These are phyloP conservation scores for Carapus acus DNA, from an alignment of 2,797 vertebrate genomes.

Conservation along the genomic window DNA sequence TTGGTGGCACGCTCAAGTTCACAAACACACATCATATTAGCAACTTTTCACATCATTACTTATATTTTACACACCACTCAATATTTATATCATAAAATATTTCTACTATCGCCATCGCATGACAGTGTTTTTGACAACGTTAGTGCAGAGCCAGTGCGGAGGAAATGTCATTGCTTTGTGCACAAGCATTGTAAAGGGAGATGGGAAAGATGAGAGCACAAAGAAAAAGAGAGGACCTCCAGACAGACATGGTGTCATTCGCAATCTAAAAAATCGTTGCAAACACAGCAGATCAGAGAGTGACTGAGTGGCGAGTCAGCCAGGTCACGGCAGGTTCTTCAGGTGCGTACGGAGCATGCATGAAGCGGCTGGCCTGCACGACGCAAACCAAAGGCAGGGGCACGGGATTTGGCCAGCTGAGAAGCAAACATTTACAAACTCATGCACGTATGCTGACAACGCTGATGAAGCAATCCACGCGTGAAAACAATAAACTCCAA, in stretches of 20 bases:
- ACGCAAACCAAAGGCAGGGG: too few relatives aligned
- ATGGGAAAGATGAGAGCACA: not conserved
- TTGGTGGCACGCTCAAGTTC: constrained; percentile 12
- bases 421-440: too few relatives aligned
- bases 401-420: too few relatives aligned
- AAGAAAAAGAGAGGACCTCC: constrained; percentile 42
- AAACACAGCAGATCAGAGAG: too few relatives aligned
- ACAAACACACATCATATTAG: constrained; percentile 16
- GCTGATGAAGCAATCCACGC: constrained; percentile 73
- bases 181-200: constrained; percentile 23
- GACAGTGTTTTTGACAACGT: too few relatives aligned
- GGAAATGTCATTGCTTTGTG: constrained; percentile 15
- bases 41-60: constrained; percentile 12
- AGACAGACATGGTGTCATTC: constrained; percentile 65
- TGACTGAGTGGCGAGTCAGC: constrained; percentile 55
- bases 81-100: too few relatives aligned
- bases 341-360: too few relatives aligned
- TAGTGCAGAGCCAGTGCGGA: too few relatives aligned
- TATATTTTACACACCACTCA: not conserved
- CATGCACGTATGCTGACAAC: too few relatives aligned
- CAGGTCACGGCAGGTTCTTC: constrained; percentile 72
- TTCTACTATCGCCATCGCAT: too few relatives aligned
- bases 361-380: too few relatives aligned
- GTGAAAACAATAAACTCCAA: constrained; percentile 59
- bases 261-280: constrained; percentile 46